A percentile compares a stretch with the other conserved stretches of the same genome.
Conservation (phyloP, 1,140 invertebrate species). For the Trichonephila clavata region DNA sequence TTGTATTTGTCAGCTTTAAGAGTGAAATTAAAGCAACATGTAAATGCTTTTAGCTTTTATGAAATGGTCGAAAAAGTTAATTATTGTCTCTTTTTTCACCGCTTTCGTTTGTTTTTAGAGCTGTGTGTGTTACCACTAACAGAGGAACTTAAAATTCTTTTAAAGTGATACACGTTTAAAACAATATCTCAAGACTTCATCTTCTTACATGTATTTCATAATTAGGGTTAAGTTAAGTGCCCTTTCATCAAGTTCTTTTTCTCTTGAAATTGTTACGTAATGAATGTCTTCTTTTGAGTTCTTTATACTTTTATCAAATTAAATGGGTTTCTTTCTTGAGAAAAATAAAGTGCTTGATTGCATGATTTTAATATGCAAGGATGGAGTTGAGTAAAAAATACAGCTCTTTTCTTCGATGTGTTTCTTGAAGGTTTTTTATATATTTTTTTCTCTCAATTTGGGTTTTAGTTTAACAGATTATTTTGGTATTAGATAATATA, state of each 20-base stretch:
- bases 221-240: background rate
- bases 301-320: background rate
- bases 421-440: background rate
- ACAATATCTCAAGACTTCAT: background rate
- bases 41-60: slow-evolving; percentile 23
- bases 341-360: background rate
- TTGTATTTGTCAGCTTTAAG: background rate
- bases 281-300: background rate
- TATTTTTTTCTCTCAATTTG: background rate
- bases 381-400: background rate
- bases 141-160: background rate
- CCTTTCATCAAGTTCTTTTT: background rate
- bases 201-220: background rate
- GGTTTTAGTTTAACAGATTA: background rate
- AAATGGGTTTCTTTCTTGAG: background rate
- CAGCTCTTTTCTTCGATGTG: background rate
- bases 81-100: background rate
- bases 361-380: background rate
- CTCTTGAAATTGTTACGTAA: background rate
- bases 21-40: slow-evolving; percentile 32
- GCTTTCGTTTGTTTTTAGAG: background rate
- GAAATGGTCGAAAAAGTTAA: slow-evolving; percentile 16
- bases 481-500: too few species aligned
- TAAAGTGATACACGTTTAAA: background rate
- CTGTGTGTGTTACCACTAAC: background rate